A percentile compares a stretch with the other conserved stretches of the same genome.
These are phyloP conservation scores for Poecilus cupreus DNA, from an alignment of 2,888 invertebrate species.

Conservation along the genomic window DNA sequence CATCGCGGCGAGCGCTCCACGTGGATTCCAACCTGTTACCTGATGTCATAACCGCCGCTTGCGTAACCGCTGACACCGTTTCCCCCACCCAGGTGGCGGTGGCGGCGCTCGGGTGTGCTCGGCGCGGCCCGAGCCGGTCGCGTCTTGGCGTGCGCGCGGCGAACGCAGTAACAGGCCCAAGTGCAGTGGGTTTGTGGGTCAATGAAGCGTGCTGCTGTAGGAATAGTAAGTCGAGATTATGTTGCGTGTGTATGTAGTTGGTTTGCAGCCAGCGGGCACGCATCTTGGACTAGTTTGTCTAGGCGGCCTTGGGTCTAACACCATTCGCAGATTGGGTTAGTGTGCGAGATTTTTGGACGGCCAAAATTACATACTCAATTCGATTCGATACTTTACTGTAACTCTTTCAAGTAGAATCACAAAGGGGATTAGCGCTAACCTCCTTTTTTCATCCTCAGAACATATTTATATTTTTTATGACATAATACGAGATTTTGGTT, in stretches of 20 bases:
- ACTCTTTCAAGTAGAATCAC: no score
- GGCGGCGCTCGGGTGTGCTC: constrained; percentile 23
- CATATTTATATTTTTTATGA: no score
- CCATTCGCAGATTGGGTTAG: not conserved
- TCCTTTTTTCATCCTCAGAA: no score
- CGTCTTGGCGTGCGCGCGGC: not conserved
- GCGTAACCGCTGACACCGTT: constrained; percentile 48
- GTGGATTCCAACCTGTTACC: constrained; percentile 55
- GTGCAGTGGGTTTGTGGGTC: constrained; percentile 67
- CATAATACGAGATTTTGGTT: no score
- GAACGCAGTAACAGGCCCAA: constrained; percentile 62
- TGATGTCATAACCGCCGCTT: constrained; percentile 49
- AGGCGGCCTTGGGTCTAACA: not conserved
- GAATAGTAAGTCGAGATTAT: constrained; percentile 7
- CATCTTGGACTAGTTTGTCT: constrained; percentile 12
- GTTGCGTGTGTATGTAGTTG: not conserved
- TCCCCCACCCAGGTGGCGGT: not conserved
- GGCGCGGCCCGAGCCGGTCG: not conserved
- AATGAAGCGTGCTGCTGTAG: constrained; percentile 63
- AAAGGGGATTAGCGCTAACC: no score
- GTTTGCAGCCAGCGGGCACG: no score
- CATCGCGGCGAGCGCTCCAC: constrained; percentile 44
- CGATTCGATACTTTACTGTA: no score
- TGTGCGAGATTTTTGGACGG: not conserved
- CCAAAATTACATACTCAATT: no score